Base-by-base conservation (phyloP, 2,888 invertebrate species). In the Trissolcus japonicus region DNA sequence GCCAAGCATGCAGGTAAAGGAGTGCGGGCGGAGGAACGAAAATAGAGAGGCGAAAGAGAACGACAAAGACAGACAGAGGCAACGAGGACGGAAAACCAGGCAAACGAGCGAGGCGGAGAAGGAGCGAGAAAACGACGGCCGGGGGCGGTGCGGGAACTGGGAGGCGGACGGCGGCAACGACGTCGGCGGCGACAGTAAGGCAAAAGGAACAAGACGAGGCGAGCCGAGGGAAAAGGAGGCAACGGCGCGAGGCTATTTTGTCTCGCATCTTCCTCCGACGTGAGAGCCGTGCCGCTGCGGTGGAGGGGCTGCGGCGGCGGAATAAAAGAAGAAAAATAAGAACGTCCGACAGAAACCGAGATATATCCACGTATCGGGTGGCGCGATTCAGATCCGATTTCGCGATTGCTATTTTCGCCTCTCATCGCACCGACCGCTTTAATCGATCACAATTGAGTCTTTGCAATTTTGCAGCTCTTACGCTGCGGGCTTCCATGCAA, bases 191-290 rank as follows among this genome's bases (percentile, higher is more conserved):
- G 60, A 69, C 73, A 77, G 66, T 71, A 62, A 73, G 75, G 59
- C 59, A 76, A 71, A 67, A 77, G 71, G 66, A 72, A 61, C 51
- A 59, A 50, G 76, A 51, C 65, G 72, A 57, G 75, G 62, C 17
- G 75, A 53, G 61, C 48, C 63, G 72, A 66, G 68, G 69, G 71
- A 68, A 61, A 56, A 62, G 74, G 75, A 72, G 73, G 67, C 69
- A 79, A 76, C 80, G 81, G 80, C 79, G 80, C 79, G 82, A 80
- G 80, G 81, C 82, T 83, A 83, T 83, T 82, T 80, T 81, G 78
- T 81, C 80, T 78, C 77, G 75, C 76, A 78, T 73, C 77, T 75
- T 76, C 79, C 77, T 76, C 74, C 77, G 78, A 71, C 69, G 79
- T 73, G 76, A 78, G 73, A 78, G 74, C 68, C 76, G 75, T 78